Conservation (phyloP, 2,888 invertebrate species). For the Loripinus fragilis region DNA sequence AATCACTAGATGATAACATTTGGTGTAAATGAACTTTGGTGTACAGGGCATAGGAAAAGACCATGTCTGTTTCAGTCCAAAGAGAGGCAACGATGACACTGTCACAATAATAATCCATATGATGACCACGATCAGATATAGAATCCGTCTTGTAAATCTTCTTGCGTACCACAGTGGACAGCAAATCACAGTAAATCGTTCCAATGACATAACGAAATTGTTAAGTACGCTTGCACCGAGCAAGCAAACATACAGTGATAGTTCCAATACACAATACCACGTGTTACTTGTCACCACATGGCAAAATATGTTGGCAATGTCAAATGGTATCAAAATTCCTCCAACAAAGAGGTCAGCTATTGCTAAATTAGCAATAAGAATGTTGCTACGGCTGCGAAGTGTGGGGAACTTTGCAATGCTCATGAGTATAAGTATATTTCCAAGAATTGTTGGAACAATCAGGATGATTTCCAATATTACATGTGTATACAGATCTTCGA, state of each 20-base stretch:
- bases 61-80: background rate
- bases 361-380: constrained; percentile 9
- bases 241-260: constrained; percentile 1
- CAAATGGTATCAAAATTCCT: background rate
- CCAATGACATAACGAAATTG: constrained; percentile 7
- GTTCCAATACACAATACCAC: background rate
- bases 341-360: constrained; percentile 11
- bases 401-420: constrained; percentile 8
- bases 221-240: constrained; percentile 12
- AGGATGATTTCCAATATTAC: background rate
- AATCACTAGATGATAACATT: background rate
- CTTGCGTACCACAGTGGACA: constrained; percentile 11
- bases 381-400: constrained; percentile 1
- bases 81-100: background rate
- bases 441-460: background rate
- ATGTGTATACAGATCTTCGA: constrained; percentile 10
- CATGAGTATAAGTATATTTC: constrained; percentile 6
- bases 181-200: constrained; percentile 1
- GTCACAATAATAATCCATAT: background rate
- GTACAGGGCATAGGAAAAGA: background rate
- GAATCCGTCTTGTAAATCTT: background rate
- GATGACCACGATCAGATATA: background rate
- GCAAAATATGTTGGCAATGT: background rate
- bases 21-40: background rate
- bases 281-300: background rate